Conservation (phyloP, 2,797 vertebrate genomes). For the Amblyopsis hoosieri region DNA sequence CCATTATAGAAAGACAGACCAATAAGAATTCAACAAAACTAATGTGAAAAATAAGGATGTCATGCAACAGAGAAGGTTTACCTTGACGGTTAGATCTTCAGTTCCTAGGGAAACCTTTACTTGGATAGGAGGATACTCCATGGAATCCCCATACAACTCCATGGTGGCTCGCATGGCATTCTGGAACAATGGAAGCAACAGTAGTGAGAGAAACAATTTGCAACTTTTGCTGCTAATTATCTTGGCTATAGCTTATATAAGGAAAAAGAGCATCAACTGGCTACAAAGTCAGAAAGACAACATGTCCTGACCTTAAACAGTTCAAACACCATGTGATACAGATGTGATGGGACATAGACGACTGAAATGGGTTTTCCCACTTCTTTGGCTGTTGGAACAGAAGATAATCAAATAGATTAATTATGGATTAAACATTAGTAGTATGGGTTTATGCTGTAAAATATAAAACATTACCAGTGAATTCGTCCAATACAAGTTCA, state of each 20-base stretch:
- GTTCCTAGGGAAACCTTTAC: slow-evolving; percentile 85
- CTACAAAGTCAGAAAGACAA: slow-evolving; percentile 17
- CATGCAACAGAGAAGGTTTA: slow-evolving; percentile 40
- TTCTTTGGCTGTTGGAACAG: slow-evolving; percentile 80
- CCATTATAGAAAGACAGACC: not conserved
- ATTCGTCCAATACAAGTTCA: slow-evolving; percentile 88
- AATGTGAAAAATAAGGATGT: not conserved
- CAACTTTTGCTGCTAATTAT: not conserved
- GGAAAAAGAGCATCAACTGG: not conserved
- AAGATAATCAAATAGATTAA: slow-evolving; percentile 19
- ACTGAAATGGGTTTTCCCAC: slow-evolving; percentile 83
- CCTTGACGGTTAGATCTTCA: slow-evolving; percentile 96
- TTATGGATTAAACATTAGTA: not conserved
- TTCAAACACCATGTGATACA: slow-evolving; percentile 99
- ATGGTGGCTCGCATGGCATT: slow-evolving; percentile 98
- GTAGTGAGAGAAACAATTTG: fast-evolving
- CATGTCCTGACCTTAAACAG: slow-evolving; percentile 89
- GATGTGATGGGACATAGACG: slow-evolving; percentile 96
- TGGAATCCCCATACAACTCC: slow-evolving; percentile 86
- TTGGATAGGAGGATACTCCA: slow-evolving; percentile 86
- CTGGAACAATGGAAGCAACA: slow-evolving; percentile 68
- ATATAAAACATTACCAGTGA: slow-evolving; percentile 80
- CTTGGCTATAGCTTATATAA: not conserved
- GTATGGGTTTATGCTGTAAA: not conserved
- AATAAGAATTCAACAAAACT: slow-evolving; percentile 1